Percentiles rank a stretch among this genome's conserved stretches.
Conservation (phyloP, 2,797 vertebrate species). For the Falco novaeseelandiae region DNA sequence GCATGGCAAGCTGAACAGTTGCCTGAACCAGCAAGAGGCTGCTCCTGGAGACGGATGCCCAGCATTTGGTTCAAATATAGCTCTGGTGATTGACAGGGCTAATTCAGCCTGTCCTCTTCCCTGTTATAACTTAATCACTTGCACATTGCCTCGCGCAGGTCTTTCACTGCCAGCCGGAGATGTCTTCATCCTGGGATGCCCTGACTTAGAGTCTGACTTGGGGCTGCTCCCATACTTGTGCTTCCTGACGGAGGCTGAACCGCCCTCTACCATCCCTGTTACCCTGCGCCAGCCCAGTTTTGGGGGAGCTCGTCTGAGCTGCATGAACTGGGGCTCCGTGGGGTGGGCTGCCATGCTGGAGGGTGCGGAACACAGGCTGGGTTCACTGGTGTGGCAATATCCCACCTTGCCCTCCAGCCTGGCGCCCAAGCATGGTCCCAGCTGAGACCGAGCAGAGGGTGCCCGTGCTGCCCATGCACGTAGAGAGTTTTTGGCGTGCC, state of each 20-base stretch:
- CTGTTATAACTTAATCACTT: conserved; percentile 49
- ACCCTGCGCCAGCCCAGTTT: not conserved
- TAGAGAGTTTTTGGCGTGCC: not conserved
- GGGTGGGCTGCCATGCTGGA: not conserved
- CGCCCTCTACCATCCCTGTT: accelerated
- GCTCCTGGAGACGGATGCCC: conserved; percentile 25
- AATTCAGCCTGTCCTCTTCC: conserved; percentile 52
- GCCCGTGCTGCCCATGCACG: accelerated
- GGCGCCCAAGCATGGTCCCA: accelerated
- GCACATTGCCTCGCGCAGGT: not conserved
- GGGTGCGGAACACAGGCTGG: not conserved
- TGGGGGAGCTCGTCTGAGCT: not conserved
- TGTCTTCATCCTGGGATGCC: conserved; percentile 24
- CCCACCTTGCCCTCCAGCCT: not conserved
- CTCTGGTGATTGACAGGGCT: conserved; percentile 7
- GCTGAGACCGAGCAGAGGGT: not conserved
- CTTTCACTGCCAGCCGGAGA: not conserved
- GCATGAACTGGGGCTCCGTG: not conserved
- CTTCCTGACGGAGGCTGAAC: not conserved
- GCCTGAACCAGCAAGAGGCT: conserved; percentile 7
- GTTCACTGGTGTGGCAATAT: not conserved
- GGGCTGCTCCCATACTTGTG: accelerated
- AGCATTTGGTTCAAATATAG: conserved; percentile 57
- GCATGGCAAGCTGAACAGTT: not conserved
- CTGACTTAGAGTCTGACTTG: not conserved